Conservation (phyloP, 2,797 vertebrate genomes). For the Tapirus indicus region DNA sequence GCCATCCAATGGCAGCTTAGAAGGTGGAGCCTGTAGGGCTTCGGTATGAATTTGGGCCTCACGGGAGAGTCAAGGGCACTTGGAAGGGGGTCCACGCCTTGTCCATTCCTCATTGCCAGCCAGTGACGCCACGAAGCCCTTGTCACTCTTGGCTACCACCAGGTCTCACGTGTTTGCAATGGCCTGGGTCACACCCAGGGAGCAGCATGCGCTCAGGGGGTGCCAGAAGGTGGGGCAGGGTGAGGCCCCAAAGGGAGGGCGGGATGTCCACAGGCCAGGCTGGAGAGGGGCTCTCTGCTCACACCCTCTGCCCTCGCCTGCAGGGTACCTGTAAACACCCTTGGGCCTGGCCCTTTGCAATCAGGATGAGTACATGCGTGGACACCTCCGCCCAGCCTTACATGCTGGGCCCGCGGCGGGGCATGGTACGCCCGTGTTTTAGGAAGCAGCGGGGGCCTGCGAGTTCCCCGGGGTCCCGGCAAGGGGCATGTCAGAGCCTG, state of each 20-base stretch:
- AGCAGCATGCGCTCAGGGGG: background rate
- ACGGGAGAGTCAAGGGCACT: background rate
- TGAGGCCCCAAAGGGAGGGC: background rate
- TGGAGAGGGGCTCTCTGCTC: background rate
- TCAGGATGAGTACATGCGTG: background rate
- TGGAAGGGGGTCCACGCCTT: rapidly evolving
- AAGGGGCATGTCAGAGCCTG: slow-evolving; percentile 38
- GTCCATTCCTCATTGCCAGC: background rate
- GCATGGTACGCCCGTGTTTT: slow-evolving; percentile 32
- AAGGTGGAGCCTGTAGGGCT: background rate
- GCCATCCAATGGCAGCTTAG: background rate
- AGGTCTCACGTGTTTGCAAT: background rate
- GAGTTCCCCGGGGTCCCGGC: background rate
- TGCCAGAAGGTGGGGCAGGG: background rate
- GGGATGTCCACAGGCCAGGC: background rate
- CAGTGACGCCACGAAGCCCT: background rate
- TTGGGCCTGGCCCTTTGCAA: background rate
- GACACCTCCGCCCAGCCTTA: background rate
- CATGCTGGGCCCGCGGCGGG: slow-evolving; percentile 27
- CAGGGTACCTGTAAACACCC: slow-evolving; percentile 27
- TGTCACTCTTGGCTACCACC: background rate
- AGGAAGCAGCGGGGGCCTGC: background rate
- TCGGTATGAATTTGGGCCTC: background rate
- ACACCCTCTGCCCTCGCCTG: background rate
- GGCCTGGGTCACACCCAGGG: background rate